Evolutionary conservation across 2,888 invertebrate species (phyloP).

Genomic region (Hyposoter didymator): DNA sequence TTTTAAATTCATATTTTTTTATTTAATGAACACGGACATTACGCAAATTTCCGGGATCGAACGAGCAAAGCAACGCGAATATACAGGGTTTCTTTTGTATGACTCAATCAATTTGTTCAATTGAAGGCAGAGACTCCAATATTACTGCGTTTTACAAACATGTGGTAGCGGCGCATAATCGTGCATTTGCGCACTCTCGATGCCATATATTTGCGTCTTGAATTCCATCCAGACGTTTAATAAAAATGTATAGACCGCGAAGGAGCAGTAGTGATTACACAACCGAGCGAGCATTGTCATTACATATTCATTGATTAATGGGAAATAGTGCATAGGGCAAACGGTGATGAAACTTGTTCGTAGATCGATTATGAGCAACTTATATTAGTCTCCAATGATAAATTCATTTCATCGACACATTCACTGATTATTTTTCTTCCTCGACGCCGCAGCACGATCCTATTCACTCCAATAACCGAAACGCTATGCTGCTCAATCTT

Average conservation of each 20-base stretch:
- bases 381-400: background rate
- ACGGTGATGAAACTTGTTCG: slow-evolving; percentile 49
- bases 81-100: slow-evolving; percentile 44
- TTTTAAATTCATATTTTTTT: background rate
- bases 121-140: slow-evolving; percentile 49
- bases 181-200: background rate
- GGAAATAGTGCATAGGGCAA: slow-evolving; percentile 59
- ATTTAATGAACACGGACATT: background rate
- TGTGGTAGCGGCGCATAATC: background rate
- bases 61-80: slow-evolving; percentile 9
- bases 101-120: slow-evolving; percentile 62
- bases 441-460: background rate
- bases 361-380: slow-evolving; percentile 54
- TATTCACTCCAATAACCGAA: background rate
- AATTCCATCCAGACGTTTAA: slow-evolving; percentile 19
- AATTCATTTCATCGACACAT: background rate
- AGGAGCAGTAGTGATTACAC: slow-evolving; percentile 63
- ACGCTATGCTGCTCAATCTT: background rate
- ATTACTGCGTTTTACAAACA: slow-evolving; percentile 15
- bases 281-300: slow-evolving; percentile 50
- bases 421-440: background rate
- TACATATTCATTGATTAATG: slow-evolving; percentile 64
- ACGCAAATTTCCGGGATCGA: slow-evolving; percentile 34
- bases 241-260: slow-evolving; percentile 59
- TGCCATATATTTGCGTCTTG: slow-evolving; percentile 8